Conservation (phyloP, 2,797 vertebrate species). For the Anniella stebbinsi region DNA sequence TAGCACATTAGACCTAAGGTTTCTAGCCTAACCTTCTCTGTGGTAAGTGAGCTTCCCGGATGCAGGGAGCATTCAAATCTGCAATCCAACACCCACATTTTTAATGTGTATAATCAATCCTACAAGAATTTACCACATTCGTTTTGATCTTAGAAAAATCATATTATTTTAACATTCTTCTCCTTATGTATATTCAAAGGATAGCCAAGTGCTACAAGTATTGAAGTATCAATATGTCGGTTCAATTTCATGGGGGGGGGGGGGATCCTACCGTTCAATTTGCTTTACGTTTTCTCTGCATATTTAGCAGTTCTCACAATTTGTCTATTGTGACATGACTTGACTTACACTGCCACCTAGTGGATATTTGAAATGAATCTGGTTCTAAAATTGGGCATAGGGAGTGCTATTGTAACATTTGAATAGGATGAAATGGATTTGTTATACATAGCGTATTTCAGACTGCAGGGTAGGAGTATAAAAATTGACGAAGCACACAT, state of each 20-base stretch:
- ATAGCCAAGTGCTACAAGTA: background rate
- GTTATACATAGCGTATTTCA: constrained; percentile 2
- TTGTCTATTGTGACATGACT: background rate
- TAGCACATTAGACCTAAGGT: background rate
- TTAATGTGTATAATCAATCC: background rate
- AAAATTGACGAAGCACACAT: background rate
- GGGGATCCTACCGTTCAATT: background rate
- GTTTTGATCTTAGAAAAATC: background rate
- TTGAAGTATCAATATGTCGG: background rate
- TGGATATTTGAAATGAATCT: background rate
- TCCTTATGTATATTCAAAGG: background rate
- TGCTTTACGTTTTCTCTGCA: background rate
- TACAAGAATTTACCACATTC: background rate
- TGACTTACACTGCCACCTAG: constrained; percentile 35
- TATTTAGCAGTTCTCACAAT: background rate
- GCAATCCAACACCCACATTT: background rate
- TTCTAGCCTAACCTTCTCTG: background rate
- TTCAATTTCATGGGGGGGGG: background rate
- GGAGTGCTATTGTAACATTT: background rate
- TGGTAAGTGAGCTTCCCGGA: background rate
- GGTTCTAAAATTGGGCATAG: background rate
- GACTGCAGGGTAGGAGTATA: background rate
- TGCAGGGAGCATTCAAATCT: background rate
- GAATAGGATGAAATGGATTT: background rate
- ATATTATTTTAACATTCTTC: background rate